Percentiles rank a stretch among this genome's conserved stretches.
phyloP scores from a whole-genome alignment of 1,140 invertebrate genomes.

The Zophobas atratus region DNA sequence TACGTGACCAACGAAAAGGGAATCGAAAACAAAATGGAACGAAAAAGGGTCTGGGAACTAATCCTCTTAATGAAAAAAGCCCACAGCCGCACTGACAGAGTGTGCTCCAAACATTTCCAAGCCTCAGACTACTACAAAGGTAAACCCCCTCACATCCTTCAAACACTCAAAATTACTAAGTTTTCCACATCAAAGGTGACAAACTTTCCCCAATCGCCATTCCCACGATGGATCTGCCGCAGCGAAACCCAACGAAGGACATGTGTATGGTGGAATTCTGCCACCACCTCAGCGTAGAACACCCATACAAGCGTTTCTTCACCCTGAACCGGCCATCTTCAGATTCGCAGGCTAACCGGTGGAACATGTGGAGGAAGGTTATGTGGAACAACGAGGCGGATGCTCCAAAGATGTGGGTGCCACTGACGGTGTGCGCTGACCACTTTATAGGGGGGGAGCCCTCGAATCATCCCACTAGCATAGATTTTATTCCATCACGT shows the following conservation, averaged over 20 bases:
- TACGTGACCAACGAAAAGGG: conserved; percentile 6
- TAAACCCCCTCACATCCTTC: neutral
- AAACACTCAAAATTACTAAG: neutral
- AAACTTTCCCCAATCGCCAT: neutral
- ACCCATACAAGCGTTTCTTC: conserved; percentile 4
- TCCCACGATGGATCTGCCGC: conserved; percentile 18
- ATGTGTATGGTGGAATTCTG: neutral
- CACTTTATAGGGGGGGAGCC: neutral
- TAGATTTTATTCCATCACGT: neutral
- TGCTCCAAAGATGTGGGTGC: neutral
- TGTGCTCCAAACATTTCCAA: neutral
- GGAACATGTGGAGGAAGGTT: too few relatives aligned
- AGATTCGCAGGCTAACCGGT: neutral
- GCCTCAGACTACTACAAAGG: neutral
- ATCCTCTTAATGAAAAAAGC: conserved; percentile 11
- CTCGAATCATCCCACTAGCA: neutral
- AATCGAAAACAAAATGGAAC: neutral
- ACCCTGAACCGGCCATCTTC: neutral
- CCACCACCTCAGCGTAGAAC: neutral
- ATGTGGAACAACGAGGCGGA: neutral
- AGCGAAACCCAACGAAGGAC: neutral
- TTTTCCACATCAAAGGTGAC: neutral
- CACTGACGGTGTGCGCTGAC: conserved; percentile 9
- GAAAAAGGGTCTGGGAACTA: neutral
- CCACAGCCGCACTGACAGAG: neutral